phyloP scores from a whole-genome alignment of 2,113 vertebrate genomes.

The Sturnira hondurensis region DNA sequence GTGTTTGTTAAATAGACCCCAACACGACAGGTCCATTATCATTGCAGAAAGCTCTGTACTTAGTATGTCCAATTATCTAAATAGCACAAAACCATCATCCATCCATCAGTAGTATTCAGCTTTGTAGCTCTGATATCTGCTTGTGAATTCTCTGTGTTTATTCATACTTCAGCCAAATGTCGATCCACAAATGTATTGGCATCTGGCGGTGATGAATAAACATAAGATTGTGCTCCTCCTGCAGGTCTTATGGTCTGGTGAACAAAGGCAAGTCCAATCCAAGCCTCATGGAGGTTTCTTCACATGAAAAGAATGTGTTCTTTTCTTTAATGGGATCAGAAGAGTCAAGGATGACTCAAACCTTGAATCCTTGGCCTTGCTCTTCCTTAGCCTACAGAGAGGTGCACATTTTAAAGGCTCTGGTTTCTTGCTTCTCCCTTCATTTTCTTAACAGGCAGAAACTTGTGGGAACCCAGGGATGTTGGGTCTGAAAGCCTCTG shows the following conservation, averaged over 20 bases:
- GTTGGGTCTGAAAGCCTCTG: background rate
- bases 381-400: background rate
- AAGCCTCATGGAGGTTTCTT: background rate
- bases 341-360: background rate
- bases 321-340: background rate
- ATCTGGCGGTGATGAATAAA: constrained; percentile 72
- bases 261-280: background rate
- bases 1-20: constrained; percentile 84
- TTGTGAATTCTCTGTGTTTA: constrained; percentile 76
- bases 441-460: constrained; percentile 3
- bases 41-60: constrained; percentile 79
- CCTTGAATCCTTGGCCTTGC: background rate
- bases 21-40: constrained; percentile 80
- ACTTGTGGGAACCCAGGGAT: background rate
- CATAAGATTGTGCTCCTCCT: constrained; percentile 8
- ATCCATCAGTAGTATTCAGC: constrained; percentile 78
- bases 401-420: constrained; percentile 30
- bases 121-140: constrained; percentile 69
- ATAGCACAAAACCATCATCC: constrained; percentile 80
- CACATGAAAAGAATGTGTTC: background rate
- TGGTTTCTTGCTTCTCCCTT: constrained; percentile 8
- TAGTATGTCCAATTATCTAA: constrained; percentile 82
- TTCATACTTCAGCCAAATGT: constrained; percentile 73
- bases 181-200: constrained; percentile 73
- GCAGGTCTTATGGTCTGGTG: constrained; percentile 15